These are phyloP conservation scores for Phalacrocorax brasilianus DNA, from an alignment of 2,113 vertebrate species.

Conservation along the genomic window DNA sequence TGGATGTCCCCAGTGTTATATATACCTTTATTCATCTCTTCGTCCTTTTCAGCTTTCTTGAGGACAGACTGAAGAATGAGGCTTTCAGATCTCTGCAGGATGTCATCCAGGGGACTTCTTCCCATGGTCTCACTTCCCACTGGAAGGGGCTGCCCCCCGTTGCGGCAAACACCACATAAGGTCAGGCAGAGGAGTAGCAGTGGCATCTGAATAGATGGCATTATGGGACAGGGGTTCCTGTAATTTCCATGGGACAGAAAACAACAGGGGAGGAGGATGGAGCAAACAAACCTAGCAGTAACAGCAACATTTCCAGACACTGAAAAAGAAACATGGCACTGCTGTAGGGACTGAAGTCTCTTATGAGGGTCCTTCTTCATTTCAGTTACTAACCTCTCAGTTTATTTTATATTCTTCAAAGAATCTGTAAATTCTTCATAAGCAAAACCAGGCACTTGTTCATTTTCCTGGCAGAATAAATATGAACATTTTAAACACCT, in stretches of 20 bases:
- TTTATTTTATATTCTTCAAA: neutral
- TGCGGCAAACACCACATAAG: conserved; percentile 67
- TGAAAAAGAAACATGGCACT: neutral
- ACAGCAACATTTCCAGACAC: neutral
- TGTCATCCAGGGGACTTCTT: conserved; percentile 67
- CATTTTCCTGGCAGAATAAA: neutral
- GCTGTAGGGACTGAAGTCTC: neutral
- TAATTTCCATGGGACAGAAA: neutral
- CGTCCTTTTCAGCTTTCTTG: conserved; percentile 73
- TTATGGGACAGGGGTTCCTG: conserved; percentile 56
- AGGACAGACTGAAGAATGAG: conserved; percentile 78
- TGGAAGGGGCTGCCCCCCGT: conserved; percentile 60
- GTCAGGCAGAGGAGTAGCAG: conserved; percentile 74
- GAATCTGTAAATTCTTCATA: neutral
- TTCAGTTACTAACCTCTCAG: neutral
- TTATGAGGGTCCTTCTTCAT: neutral
- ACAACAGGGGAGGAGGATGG: neutral
- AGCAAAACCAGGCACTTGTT: neutral
- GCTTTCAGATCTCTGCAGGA: conserved; percentile 77
- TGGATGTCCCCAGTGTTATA: neutral
- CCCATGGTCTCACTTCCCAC: conserved; percentile 62
- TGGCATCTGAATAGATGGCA: conserved; percentile 76
- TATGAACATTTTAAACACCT: neutral
- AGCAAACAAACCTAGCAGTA: neutral
- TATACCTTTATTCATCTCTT: conserved; percentile 76